Conservation (phyloP, 2,113 vertebrate species). For the Leucosticte australis region DNA sequence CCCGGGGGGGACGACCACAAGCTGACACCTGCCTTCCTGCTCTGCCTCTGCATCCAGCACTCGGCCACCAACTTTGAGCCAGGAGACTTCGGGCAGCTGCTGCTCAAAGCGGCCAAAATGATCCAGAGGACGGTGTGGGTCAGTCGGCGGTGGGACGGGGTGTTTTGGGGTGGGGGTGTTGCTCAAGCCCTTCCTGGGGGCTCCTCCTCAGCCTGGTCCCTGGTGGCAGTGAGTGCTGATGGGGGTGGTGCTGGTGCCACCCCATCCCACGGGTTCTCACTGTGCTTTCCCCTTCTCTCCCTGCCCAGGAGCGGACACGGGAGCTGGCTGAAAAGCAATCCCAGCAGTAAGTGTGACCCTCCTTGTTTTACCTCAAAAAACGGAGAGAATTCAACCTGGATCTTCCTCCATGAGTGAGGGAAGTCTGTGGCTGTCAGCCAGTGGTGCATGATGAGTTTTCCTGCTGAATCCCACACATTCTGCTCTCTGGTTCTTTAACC, state of each 20-base stretch:
- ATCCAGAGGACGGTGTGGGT: slow-evolving; percentile 92
- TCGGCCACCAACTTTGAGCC: slow-evolving; percentile 85
- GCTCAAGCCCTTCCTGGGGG: accelerated
- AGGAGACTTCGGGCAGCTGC: slow-evolving; percentile 87
- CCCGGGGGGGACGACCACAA: slow-evolving; percentile 89
- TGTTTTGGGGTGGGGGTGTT: background rate
- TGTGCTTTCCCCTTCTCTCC: slow-evolving; percentile 6
- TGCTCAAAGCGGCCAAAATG: slow-evolving; percentile 85
- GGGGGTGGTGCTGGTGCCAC: background rate
- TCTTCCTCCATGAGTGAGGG: background rate
- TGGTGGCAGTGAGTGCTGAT: accelerated
- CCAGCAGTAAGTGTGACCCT: slow-evolving; percentile 85
- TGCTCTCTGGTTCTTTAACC: background rate
- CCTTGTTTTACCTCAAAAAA: background rate
- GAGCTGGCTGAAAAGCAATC: slow-evolving; percentile 96
- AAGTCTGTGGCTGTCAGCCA: background rate
- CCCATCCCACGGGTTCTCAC: accelerated
- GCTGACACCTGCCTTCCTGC: slow-evolving; percentile 89
- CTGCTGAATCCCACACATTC: background rate
- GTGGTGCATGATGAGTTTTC: background rate
- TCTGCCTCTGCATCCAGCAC: slow-evolving; percentile 94
- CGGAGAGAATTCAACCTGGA: background rate
- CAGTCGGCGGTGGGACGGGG: slow-evolving; percentile 43
- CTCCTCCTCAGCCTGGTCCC: background rate
- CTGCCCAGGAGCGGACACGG: slow-evolving; percentile 90